Conservation (phyloP, 2,113 vertebrate species). For the Strix aluco region DNA sequence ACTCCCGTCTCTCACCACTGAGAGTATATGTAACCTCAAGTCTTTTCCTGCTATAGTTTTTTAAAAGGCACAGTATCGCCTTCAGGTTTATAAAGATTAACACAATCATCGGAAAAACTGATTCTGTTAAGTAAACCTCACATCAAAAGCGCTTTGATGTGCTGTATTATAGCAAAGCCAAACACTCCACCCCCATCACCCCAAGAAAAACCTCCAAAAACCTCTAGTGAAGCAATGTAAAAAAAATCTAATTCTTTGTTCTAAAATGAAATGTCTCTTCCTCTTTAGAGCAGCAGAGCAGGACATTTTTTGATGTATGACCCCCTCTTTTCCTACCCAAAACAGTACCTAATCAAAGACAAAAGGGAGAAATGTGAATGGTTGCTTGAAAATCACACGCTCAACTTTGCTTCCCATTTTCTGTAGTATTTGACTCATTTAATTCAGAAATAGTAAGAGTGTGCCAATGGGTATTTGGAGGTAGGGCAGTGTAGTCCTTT, state of each 20-base stretch:
- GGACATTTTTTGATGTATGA: slow-evolving; percentile 9
- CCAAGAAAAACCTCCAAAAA: slow-evolving; percentile 53
- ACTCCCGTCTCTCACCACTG: slow-evolving; percentile 7
- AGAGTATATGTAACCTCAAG: slow-evolving; percentile 63
- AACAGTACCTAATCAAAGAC: neutral
- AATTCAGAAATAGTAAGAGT: neutral
- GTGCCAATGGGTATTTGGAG: neutral
- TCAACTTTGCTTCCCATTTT: neutral
- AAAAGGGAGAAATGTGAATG: neutral
- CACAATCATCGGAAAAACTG: slow-evolving; percentile 70
- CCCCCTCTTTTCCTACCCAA: slow-evolving; percentile 35
- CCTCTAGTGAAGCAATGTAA: slow-evolving; percentile 23
- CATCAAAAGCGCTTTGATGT: slow-evolving; percentile 75
- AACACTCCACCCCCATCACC: slow-evolving; percentile 59
- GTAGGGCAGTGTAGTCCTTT: neutral
- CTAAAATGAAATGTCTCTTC: slow-evolving; percentile 58
- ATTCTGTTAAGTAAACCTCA: slow-evolving; percentile 74
- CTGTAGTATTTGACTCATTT: neutral
- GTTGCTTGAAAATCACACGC: neutral
- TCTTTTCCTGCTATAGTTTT: slow-evolving; percentile 67
- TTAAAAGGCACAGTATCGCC: slow-evolving; percentile 62
- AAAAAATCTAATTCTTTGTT: slow-evolving; percentile 59
- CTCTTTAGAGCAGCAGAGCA: slow-evolving; percentile 17
- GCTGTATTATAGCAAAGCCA: slow-evolving; percentile 62
- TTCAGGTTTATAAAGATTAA: slow-evolving; percentile 70